Evolutionary conservation across 2,888 invertebrate genomes (phyloP), one percentile per base, ranked within the genome.

Genomic region (Cremastinae sp.): DNA sequence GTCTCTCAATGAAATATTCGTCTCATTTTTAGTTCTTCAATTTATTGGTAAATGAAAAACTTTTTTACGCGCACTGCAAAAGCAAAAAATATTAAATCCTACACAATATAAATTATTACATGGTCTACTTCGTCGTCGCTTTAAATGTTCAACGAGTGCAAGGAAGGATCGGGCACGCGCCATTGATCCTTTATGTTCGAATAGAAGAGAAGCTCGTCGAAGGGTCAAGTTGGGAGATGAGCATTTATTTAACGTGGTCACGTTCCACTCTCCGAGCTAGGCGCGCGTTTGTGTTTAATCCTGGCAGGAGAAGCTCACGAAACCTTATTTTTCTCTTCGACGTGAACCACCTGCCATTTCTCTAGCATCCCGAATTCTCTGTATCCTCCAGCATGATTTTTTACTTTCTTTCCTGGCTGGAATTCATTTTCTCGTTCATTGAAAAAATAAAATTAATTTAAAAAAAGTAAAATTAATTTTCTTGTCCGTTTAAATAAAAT

Each of bases 241-340:
- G 68, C 49, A 61, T 69, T 59, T 41, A 69, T 79, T 78, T 74
- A 76, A 72, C 66, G 56, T 43, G 53, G 64, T 76, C 79, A 79
- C 80, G 78, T 80, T 78, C 53, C 71, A 62, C 45, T 22, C 62
- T 64, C 62, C 14, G 45, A 64, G 53, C 55, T 53, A 35, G 43
- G n/a, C 51, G 45, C 14, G 39, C 5, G 43, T 43, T 16, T 53
- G 37, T 56, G 16, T 69, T 35, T 37, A 68, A 66, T 22, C 22
- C 51, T 56, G 65, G 41, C 41, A 58, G 16, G 64, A 16, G 39
- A 66, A 74, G 65, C 64, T 72, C 12, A 22, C 7, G 51, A 59
- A 18, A 12, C 9, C 16, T n/a, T 20, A 22, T 45, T 45, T 41
- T 18, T 14, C 28, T 43, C 10, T 43, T 2, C 22, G 28, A 61